Conservation (phyloP, 2,888 invertebrate species). For the Leptothorax acervorum region DNA sequence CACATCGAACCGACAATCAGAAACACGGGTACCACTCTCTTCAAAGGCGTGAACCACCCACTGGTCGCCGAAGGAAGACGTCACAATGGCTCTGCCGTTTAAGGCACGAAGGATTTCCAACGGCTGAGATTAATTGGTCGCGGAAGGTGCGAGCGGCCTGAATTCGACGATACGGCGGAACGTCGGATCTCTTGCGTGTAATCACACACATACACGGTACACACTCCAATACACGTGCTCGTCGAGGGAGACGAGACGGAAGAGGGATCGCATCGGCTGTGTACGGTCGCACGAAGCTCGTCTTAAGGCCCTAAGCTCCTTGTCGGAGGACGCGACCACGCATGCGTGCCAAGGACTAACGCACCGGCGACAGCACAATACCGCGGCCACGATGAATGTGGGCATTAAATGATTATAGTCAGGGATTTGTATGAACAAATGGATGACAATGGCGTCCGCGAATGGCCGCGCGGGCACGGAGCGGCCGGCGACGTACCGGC, state of each 20-base stretch:
- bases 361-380: conserved; percentile 75
- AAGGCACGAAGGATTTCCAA: conserved; percentile 75
- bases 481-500: conserved; percentile 52
- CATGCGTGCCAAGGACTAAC: conserved; percentile 82
- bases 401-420: conserved; percentile 83
- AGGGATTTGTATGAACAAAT: conserved; percentile 82
- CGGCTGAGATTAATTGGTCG: conserved; percentile 82
- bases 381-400: conserved; percentile 78
- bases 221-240: not conserved
- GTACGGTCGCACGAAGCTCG: conserved; percentile 76
- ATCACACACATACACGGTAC: conserved; percentile 1
- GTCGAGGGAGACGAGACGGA: not conserved
- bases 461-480: conserved; percentile 55
- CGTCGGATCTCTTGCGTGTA: conserved; percentile 34
- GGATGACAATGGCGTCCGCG: conserved; percentile 80
- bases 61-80: conserved; percentile 58
- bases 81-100: conserved; percentile 70
- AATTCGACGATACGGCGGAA: conserved; percentile 54
- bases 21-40: conserved; percentile 61
- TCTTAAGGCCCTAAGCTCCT: conserved; percentile 81
- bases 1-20: conserved; percentile 10
- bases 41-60: conserved; percentile 60
- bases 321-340: conserved; percentile 80
- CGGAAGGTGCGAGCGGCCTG: conserved; percentile 67
- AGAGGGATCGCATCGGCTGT: conserved; percentile 38